These are phyloP conservation scores for Coenobita brevimanus DNA, from an alignment of 1,140 invertebrate species.

Conservation along the genomic window DNA sequence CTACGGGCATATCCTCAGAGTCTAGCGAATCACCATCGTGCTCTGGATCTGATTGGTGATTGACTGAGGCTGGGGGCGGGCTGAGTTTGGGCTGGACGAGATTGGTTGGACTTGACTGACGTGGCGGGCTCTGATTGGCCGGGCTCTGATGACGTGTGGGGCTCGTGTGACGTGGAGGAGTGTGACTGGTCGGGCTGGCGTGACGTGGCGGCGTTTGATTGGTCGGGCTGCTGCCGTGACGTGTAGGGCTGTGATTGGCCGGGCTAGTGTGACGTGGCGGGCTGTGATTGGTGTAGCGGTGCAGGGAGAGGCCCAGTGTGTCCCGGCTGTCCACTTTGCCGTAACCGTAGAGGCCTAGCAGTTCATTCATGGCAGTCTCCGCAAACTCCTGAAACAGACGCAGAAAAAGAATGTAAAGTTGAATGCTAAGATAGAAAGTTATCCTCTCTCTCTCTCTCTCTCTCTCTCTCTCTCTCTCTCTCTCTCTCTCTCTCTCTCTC, in stretches of 20 bases:
- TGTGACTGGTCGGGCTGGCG: slow-evolving; percentile 7
- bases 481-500: neutral
- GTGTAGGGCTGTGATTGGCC: neutral
- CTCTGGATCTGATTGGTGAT: slow-evolving; percentile 40
- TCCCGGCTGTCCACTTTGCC: slow-evolving; percentile 78
- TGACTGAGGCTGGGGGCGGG: neutral
- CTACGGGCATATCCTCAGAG: slow-evolving; percentile 45
- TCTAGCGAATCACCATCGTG: slow-evolving; percentile 53
- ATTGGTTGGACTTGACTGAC: neutral
- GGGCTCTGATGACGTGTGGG: slow-evolving; percentile 6
- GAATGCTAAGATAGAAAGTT: neutral
- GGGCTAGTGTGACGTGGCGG: slow-evolving; percentile 16
- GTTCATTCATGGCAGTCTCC: slow-evolving; percentile 91
- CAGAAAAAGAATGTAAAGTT: neutral
- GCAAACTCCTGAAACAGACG: slow-evolving; percentile 84
- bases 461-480: slow-evolving; percentile 2
- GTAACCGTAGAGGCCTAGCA: slow-evolving; percentile 92
- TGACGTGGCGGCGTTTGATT: slow-evolving; percentile 28
- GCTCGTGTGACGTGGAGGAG: slow-evolving; percentile 5
- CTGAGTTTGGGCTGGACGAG: slow-evolving; percentile 30
- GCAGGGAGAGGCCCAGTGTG: slow-evolving; percentile 52
- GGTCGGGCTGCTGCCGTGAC: neutral
- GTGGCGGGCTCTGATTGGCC: neutral
- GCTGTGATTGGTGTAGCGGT: slow-evolving; percentile 46
- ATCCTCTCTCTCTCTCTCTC: neutral